Percentiles rank a stretch among this genome's conserved stretches.
phyloP scores from a whole-genome alignment of 2,888 invertebrate species.

The Bombyx huttoni region DNA sequence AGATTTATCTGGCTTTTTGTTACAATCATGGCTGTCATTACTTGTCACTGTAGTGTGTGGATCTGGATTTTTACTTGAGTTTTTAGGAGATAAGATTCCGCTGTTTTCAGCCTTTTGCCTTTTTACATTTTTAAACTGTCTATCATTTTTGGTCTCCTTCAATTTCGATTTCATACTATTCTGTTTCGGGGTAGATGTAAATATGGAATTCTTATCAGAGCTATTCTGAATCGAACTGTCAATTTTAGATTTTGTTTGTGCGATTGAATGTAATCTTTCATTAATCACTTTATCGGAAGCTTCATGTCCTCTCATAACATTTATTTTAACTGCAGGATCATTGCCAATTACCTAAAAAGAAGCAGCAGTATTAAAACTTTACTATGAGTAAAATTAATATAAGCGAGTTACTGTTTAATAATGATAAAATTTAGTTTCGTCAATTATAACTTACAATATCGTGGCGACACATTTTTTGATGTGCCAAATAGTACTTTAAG shows the following conservation, averaged over 20 bases:
- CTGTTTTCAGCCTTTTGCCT: too few relatives aligned
- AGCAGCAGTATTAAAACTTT: background rate
- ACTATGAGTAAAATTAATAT: too few relatives aligned
- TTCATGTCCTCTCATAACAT: background rate
- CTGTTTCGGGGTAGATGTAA: background rate
- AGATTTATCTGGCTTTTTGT: background rate
- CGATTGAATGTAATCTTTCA: background rate
- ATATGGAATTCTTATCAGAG: background rate
- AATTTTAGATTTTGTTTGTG: background rate
- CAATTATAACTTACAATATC: constrained; percentile 9
- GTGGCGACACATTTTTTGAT: constrained; percentile 20
- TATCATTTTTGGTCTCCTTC: background rate
- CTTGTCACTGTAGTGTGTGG: too few relatives aligned
- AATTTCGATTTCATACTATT: background rate
- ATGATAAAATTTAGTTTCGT: too few relatives aligned
- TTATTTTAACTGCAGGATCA: background rate
- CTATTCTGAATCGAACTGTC: background rate
- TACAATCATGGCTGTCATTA: too few relatives aligned
- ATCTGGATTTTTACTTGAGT: too few relatives aligned
- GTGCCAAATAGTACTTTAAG: constrained; percentile 21
- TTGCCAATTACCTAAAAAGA: background rate
- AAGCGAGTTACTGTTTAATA: too few relatives aligned
- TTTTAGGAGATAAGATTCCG: too few relatives aligned
- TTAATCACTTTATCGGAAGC: background rate
- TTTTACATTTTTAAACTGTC: background rate